A percentile compares a stretch with the other conserved stretches of the same genome.
These are phyloP conservation scores for Amphimallon solstitiale DNA, from an alignment of 2,888 invertebrate genomes.

Conservation along the genomic window DNA sequence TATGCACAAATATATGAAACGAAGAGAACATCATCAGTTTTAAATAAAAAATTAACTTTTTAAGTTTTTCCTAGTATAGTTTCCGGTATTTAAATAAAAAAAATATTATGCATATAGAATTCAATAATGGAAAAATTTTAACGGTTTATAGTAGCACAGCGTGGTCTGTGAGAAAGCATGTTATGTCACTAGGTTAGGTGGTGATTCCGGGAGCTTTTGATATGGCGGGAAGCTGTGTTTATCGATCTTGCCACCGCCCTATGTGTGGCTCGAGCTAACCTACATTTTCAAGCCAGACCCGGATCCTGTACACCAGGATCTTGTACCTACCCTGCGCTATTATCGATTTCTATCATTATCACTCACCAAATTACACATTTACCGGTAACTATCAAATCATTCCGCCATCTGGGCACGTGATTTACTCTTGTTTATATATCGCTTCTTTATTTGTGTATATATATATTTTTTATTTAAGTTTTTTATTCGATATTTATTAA, in stretches of 20 bases:
- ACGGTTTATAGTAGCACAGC: conserved; percentile 27
- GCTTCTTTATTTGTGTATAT: not conserved
- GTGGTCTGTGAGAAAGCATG: conserved; percentile 47
- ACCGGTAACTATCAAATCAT: not conserved
- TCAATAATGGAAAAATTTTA: no score
- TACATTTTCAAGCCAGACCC: conserved; percentile 62
- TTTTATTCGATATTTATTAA: no score
- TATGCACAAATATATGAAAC: no score
- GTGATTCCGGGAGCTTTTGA: conserved; percentile 46
- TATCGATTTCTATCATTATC: conserved; percentile 51
- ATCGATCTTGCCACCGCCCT: conserved; percentile 52
- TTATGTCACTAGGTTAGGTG: conserved; percentile 51
- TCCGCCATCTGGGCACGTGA: not conserved
- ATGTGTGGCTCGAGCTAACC: conserved; percentile 59
- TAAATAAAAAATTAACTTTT: not conserved
- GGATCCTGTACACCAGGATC: conserved; percentile 49
- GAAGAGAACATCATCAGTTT: no score
- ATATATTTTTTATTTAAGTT: no score
- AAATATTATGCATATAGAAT: no score
- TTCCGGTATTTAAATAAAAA: no score
- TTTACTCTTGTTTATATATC: not conserved
- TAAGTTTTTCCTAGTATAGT: not conserved
- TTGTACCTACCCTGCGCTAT: conserved; percentile 47
- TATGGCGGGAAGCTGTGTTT: conserved; percentile 51
- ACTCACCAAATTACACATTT: conserved; percentile 37